phyloP scores from a whole-genome alignment of 1,140 invertebrate genomes.

The Listronotus bonariensis region DNA sequence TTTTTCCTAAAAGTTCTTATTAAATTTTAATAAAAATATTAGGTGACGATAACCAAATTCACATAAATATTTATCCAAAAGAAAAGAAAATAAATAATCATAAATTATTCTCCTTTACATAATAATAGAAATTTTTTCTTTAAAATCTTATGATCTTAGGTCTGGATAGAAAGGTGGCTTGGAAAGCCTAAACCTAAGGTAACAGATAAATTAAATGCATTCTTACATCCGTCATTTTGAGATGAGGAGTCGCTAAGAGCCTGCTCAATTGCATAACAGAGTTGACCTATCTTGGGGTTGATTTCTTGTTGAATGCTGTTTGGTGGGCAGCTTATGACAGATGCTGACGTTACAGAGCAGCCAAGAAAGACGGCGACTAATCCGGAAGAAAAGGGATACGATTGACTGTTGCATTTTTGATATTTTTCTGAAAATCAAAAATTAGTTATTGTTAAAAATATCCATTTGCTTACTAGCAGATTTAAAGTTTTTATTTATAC shows the following conservation, averaged over 20 bases:
- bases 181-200: too few relatives aligned
- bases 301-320: constrained; percentile 41
- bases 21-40: too few relatives aligned
- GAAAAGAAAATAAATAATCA: too few relatives aligned
- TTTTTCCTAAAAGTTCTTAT: too few relatives aligned
- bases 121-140: too few relatives aligned
- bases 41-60: too few relatives aligned
- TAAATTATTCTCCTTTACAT: too few relatives aligned
- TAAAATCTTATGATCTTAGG: too few relatives aligned
- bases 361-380: constrained; percentile 23
- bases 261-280: constrained; percentile 47
- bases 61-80: too few relatives aligned
- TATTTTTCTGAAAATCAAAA: constrained; percentile 15
- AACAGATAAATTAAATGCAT: not conserved
- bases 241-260: constrained; percentile 39
- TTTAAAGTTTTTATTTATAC: too few relatives aligned
- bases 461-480: too few relatives aligned
- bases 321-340: constrained; percentile 47
- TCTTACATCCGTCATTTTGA: constrained; percentile 35
- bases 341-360: constrained; percentile 38
- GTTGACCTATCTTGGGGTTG: constrained; percentile 44
- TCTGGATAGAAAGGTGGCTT: too few relatives aligned
- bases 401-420: constrained; percentile 19
- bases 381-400: constrained; percentile 23
- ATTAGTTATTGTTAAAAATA: not conserved